These are phyloP conservation scores for Bombus superbus DNA, from an alignment of 1,140 invertebrate species.

Conservation along the genomic window DNA sequence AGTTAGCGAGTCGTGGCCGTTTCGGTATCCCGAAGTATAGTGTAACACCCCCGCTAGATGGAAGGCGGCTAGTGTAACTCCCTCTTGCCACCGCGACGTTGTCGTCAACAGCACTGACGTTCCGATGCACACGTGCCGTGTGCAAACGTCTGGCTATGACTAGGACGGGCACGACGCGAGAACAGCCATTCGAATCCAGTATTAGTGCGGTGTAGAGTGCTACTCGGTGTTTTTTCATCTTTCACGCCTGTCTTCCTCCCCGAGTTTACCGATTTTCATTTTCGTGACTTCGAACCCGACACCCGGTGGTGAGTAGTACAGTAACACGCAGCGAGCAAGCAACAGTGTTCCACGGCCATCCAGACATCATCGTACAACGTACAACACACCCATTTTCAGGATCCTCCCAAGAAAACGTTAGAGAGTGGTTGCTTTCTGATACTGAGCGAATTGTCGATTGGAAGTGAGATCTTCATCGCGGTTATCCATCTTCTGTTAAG, in stretches of 20 bases:
- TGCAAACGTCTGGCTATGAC: conserved; percentile 82
- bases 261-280: conserved; percentile 40
- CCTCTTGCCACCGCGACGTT: conserved; percentile 52
- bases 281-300: conserved; percentile 57
- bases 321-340: not conserved
- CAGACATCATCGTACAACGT: not conserved
- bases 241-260: conserved; percentile 34
- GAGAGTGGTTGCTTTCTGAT: not conserved
- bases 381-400: not conserved
- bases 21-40: conserved; percentile 25
- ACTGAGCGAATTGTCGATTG: not conserved
- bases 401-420: not conserved
- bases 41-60: conserved; percentile 52
- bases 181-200: conserved; percentile 83
- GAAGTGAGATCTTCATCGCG: no score
- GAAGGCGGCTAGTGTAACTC: conserved; percentile 38
- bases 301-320: conserved; percentile 62
- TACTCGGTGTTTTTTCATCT: conserved; percentile 66
- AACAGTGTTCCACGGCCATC: not conserved
- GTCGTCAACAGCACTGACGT: conserved; percentile 75
- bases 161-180: conserved; percentile 79
- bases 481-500: not conserved
- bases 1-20: conserved; percentile 1
- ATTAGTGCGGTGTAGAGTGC: conserved; percentile 81
- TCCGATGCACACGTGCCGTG: conserved; percentile 81